Evolutionary conservation across 2,888 invertebrate genomes (phyloP), one percentile per base, ranked within the genome.

Genomic region (Pasiphila rectangulata): DNA sequence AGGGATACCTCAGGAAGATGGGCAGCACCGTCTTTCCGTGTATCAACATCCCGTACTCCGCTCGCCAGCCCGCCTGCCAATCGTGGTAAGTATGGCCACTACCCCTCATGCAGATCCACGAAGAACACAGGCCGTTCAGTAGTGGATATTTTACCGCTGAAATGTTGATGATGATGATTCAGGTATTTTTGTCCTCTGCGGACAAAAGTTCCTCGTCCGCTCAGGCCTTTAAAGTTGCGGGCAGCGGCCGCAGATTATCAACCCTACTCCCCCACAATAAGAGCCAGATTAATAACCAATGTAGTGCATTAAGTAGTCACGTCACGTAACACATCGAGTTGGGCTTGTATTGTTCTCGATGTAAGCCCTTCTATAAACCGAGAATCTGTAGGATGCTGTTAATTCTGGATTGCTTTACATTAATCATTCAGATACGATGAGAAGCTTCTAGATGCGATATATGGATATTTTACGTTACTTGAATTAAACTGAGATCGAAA

Each of bases 291-390:
- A 53, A 55, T 51, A 45, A 53, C 49, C 35, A 36, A 46, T 49
- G 51, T 48, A 29, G 27, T 40, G 38, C 46, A 54, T 54, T 54
- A 54, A 54, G 45, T 32, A 56, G 45, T 44, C 45, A 32, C 47
- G 51, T 46, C 55, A 55, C 53, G 51, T 46, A 51, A 44, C 36
- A 55, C 51, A 49, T 48, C 41, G 47, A 36, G 36, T 46, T 52
- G 37, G 45, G 43, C 41, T 41, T 32, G 38, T 34, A 37, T 12
- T 27, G 51, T 42, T 34, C 42, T 7, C 38, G 35, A 10, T 27
- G 13, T 32, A 32, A 32, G 13, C 20, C 35, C 21, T 35, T 21
- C 35, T 10, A 9, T 17, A 32, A 9, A 17, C 10, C 16, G n/a
- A 1, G 32, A 32, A 17, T 32, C n/a, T 9, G 32, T 17, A 19